These are phyloP conservation scores for Spheniscus mendiculus DNA, from an alignment of 2,113 vertebrate species.

Conservation along the genomic window DNA sequence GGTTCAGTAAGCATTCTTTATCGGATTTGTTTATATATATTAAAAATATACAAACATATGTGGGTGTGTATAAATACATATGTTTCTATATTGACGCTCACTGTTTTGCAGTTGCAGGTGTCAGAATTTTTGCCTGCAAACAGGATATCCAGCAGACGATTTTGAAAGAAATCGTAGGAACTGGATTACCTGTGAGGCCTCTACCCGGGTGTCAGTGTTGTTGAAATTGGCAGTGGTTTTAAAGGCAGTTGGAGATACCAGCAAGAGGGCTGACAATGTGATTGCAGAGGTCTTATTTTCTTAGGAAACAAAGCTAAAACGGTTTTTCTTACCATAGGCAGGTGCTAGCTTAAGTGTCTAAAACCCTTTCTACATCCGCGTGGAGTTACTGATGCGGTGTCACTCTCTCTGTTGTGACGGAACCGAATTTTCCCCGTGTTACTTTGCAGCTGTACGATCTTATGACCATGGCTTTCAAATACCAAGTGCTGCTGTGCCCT, in stretches of 20 bases:
- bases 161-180: neutral
- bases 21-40: neutral
- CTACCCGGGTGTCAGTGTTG: too few relatives aligned
- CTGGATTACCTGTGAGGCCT: neutral
- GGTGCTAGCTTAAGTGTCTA: neutral
- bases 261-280: neutral
- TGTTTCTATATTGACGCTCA: neutral
- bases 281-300: neutral
- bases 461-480: slow-evolving; percentile 99
- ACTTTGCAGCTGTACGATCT: slow-evolving; percentile 91
- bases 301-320: neutral
- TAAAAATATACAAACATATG: neutral
- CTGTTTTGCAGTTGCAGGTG: neutral
- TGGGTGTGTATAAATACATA: neutral
- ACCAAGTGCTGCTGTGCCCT: slow-evolving; percentile 93
- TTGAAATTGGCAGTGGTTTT: neutral
- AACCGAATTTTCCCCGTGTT: neutral
- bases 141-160: neutral
- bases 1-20: neutral
- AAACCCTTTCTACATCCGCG: accelerated
- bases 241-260: neutral
- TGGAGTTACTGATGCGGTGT: neutral
- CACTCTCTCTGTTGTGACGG: accelerated
- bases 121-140: neutral
- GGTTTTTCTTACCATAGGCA: neutral